A percentile compares a stretch with the other conserved stretches of the same genome.
phyloP scores from a whole-genome alignment of 2,797 vertebrate species.

The Smutsia temminckii region DNA sequence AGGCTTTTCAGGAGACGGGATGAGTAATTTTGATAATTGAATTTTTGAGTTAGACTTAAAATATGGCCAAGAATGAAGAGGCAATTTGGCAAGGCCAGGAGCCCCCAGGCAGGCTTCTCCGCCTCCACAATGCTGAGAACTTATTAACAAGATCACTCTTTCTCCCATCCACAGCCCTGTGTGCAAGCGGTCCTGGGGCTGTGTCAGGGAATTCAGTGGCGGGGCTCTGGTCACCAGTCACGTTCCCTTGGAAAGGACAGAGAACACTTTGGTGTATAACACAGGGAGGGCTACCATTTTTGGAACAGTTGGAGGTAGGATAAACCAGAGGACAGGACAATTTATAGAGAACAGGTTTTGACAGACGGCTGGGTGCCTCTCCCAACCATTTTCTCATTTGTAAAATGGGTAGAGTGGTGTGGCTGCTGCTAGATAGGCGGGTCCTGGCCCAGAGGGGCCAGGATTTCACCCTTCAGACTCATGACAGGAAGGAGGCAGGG shows the following conservation, averaged over 20 bases:
- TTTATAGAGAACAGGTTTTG: background rate
- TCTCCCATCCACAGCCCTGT: background rate
- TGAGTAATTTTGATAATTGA: slow-evolving; percentile 65
- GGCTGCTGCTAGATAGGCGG: background rate
- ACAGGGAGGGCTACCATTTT: background rate
- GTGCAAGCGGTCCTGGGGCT: background rate
- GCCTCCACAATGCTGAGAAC: background rate
- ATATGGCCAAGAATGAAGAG: slow-evolving; percentile 70
- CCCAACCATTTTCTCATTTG: accelerated
- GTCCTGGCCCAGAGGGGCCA: accelerated
- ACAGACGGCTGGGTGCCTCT: background rate
- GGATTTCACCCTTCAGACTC: background rate
- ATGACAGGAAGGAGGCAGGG: background rate
- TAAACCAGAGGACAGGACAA: background rate
- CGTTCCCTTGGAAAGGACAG: background rate
- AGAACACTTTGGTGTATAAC: background rate
- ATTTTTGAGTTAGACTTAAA: slow-evolving; percentile 74
- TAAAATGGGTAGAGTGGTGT: accelerated
- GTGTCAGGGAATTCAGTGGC: slow-evolving; percentile 37
- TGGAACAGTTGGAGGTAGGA: background rate
- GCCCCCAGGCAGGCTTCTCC: slow-evolving; percentile 52
- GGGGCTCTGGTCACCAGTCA: background rate
- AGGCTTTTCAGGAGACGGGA: background rate
- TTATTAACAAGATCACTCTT: slow-evolving; percentile 75
- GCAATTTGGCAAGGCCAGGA: slow-evolving; percentile 58